Base-by-base conservation (phyloP, 1,140 invertebrate genomes). In the Polypedilum pembai region DNA sequence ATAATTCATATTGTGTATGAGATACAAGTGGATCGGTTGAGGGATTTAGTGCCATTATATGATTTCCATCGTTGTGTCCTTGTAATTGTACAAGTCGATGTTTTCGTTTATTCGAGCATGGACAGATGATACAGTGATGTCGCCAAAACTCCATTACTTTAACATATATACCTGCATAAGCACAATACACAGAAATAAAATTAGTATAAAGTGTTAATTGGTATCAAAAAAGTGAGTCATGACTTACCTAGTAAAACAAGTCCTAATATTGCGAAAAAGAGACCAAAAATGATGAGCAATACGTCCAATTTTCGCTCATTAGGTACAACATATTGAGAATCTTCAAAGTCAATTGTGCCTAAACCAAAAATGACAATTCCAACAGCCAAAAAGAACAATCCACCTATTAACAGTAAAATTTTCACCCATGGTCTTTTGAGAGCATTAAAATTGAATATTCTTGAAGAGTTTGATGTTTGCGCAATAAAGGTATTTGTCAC, bases 11-110 rank as follows among this genome's bases (percentile, higher is more conserved):
- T 81, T 89, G 88, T 24, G 88, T 88, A 72, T 78, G 77, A 3
- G 87, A 85, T 41, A 90, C 88, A 74, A 89, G 81, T 21, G 88
- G 85, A 83, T 89, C 88, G n/a, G 88, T 89, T n/a, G 88, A 89
- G 41, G 88, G 88, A 83, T 89, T 89, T 73, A 86, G 78, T 72
- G 82, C 76, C 75, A 77, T 74, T 45, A 74, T 73, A 56, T 56
- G 12, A 24, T 74, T 18, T 20, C 75, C 75, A 24, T 75, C 74
- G 74, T 69, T 76, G 63, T 76, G 69, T 20, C 76, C 73, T 74
- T 77, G 76, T 63, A 77, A 72, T 76, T 78, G 73, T 10, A 75
- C 75, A 18, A 78, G 41, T 10, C 75, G 73, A 75, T 77, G 76
- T 41, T 77, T 77, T 63, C 77, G 77, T 20, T 75, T 66, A 5